These are phyloP conservation scores for Xiphophorus birchmanni DNA, from an alignment of 2,797 vertebrate species.

Conservation along the genomic window DNA sequence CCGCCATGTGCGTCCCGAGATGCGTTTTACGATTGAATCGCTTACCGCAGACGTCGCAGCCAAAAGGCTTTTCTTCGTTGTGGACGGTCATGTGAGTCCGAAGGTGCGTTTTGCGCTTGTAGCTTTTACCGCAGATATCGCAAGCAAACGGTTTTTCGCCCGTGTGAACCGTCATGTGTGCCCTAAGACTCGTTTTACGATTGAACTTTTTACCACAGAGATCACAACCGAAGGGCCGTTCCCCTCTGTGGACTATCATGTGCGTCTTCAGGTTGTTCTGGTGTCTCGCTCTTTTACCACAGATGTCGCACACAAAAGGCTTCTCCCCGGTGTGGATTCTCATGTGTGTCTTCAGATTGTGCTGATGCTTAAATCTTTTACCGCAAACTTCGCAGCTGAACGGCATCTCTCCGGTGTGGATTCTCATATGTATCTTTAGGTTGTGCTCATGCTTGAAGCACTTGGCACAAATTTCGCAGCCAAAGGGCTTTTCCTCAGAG, in stretches of 20 bases:
- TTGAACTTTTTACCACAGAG: conserved; percentile 29
- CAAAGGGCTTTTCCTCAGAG: conserved; percentile 9
- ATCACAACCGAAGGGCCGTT: conserved; percentile 24
- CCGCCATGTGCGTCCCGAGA: conserved; percentile 4
- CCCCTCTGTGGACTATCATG: conserved; percentile 24
- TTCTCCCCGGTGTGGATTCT: conserved; percentile 16
- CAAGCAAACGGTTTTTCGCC: conserved; percentile 15
- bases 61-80: conserved; percentile 18
- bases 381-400: conserved; percentile 16
- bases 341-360: conserved; percentile 19
- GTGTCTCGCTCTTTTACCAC: conserved; percentile 20
- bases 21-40: conserved; percentile 1
- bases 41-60: conserved; percentile 14
- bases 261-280: conserved; percentile 31
- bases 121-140: conserved; percentile 27
- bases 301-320: conserved; percentile 15
- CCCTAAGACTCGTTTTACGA: conserved; percentile 17
- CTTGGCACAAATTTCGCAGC: conserved; percentile 10
- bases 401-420: conserved; percentile 11
- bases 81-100: conserved; percentile 19
- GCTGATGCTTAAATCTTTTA: conserved; percentile 21
- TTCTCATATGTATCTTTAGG: conserved; percentile 8
- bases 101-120: conserved; percentile 26
- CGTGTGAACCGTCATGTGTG: conserved; percentile 13
- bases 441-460: conserved; percentile 7